Evolutionary conservation across 1,140 invertebrate genomes (phyloP).

Genomic region (Samia ricini): DNA sequence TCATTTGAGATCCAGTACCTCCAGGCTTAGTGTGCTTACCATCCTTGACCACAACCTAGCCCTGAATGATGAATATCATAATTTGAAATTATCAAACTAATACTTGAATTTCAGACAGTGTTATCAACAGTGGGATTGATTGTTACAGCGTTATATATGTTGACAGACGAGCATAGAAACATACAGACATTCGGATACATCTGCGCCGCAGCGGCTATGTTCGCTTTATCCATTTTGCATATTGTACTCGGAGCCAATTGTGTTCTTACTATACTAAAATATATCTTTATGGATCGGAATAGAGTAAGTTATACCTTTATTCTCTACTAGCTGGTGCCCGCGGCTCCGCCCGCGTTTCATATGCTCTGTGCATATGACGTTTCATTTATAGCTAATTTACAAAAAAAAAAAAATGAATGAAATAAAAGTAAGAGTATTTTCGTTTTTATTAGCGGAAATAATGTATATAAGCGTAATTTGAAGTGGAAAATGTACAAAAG

Average conservation of each 20-base stretch:
- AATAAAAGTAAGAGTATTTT: no score
- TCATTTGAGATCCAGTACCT: no score
- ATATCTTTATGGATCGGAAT: conserved; percentile 39
- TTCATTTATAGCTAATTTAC: no score
- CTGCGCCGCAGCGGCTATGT: conserved; percentile 25
- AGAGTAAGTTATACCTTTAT: conserved; percentile 35
- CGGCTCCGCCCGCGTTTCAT: not conserved
- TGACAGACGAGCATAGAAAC: conserved; percentile 39
- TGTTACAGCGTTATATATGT: conserved; percentile 43
- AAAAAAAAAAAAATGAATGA: no score
- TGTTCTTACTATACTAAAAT: conserved; percentile 31
- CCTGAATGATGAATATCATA: not conserved
- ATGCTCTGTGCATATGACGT: not conserved
- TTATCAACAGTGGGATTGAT: conserved; percentile 55
- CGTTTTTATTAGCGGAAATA: no score
- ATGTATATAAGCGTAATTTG: no score
- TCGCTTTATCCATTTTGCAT: conserved; percentile 40
- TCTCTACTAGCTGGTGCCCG: no score
- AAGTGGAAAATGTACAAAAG: no score
- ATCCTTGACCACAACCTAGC: no score
- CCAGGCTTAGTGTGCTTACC: no score
- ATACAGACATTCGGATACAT: conserved; percentile 30
- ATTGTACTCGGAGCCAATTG: conserved; percentile 35
- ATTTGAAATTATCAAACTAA: not conserved
- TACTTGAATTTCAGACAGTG: conserved; percentile 48